Conservation (phyloP, 2,888 invertebrate genomes). For the Mystacides longicornis region DNA sequence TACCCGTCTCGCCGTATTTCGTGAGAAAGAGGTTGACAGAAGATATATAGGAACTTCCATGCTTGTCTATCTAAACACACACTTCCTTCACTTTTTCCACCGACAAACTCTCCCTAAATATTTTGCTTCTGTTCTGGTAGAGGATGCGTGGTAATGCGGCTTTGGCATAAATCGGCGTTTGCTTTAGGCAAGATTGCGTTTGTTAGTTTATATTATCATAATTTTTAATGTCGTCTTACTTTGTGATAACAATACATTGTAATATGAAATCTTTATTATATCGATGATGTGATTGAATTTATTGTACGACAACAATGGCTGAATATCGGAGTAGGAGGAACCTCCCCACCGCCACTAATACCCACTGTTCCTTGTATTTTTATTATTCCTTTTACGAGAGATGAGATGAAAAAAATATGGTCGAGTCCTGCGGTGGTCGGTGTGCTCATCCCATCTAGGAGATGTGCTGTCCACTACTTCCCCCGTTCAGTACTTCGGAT, state of each 20-base stretch:
- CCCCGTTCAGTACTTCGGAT: background rate
- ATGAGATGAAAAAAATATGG: background rate
- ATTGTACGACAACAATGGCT: background rate
- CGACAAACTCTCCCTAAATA: no score
- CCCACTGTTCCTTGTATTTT: background rate
- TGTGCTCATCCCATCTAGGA: background rate
- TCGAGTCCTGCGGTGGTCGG: background rate
- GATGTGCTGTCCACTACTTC: conserved; percentile 1
- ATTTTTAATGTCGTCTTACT: background rate
- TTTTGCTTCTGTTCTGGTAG: no score
- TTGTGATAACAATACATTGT: background rate
- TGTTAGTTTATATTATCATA: background rate
- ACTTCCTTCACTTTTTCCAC: no score
- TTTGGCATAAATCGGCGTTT: no score
- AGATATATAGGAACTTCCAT: no score
- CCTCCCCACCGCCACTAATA: background rate
- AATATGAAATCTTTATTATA: background rate
- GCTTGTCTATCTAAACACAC: no score
- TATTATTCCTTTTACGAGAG: background rate
- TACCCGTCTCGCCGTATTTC: no score
- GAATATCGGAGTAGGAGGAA: background rate
- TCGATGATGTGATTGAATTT: background rate
- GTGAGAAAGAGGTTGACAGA: no score
- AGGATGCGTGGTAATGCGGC: no score
- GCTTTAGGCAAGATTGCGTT: background rate